phyloP scores from a whole-genome alignment of 2,888 invertebrate species.

The Emmelina monodactyla region DNA sequence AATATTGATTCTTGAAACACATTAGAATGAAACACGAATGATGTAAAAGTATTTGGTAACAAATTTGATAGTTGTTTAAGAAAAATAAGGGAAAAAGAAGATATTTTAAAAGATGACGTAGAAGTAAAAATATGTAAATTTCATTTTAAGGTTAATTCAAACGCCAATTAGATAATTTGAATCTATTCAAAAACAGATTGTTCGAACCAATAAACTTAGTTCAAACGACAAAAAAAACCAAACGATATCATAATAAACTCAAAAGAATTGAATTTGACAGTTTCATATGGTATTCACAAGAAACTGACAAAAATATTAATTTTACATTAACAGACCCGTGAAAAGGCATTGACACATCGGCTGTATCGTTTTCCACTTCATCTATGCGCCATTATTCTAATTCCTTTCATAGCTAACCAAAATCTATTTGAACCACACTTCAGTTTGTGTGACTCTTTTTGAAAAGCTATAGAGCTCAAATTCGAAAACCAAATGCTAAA shows the following conservation, averaged over 20 bases:
- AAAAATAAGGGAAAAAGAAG: too few relatives aligned
- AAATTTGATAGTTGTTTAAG: too few relatives aligned
- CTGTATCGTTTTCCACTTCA: constrained; percentile 61
- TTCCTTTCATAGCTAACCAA: constrained; percentile 12
- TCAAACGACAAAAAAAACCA: too few relatives aligned
- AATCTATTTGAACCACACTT: not conserved
- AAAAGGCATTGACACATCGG: constrained; percentile 58
- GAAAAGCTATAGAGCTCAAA: constrained; percentile 16
- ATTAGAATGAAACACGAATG: too few relatives aligned
- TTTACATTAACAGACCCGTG: constrained; percentile 52
- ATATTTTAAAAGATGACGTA: too few relatives aligned
- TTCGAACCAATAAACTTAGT: too few relatives aligned
- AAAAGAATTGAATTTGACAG: not conserved
- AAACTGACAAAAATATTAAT: constrained; percentile 44
- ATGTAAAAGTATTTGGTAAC: too few relatives aligned
- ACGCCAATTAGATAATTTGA: not conserved
- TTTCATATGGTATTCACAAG: constrained; percentile 4
- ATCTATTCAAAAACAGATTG: not conserved
- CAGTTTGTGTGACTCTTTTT: constrained; percentile 6
- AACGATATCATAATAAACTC: too few relatives aligned
- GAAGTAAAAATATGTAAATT: too few relatives aligned
- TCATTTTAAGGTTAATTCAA: too few relatives aligned
- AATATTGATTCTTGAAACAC: too few relatives aligned
- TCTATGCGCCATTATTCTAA: constrained; percentile 43
- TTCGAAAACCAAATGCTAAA: constrained; percentile 13